phyloP scores from a whole-genome alignment of 2,113 vertebrate genomes.

The Dryoscopus gambensis region DNA sequence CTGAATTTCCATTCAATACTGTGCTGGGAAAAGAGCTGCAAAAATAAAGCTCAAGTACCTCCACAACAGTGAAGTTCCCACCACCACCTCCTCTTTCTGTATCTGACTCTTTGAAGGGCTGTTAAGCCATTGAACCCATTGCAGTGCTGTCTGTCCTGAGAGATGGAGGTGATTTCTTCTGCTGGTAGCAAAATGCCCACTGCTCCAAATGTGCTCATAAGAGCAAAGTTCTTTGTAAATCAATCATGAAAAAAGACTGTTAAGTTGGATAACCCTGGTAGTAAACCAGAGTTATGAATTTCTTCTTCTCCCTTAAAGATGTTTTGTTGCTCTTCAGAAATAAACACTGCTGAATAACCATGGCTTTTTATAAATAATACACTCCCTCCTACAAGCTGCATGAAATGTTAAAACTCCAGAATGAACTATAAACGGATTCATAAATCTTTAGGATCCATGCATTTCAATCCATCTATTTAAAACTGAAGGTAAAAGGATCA shows the following conservation, averaged over 20 bases:
- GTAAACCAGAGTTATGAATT: conserved; percentile 25
- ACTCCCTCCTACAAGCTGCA: background rate
- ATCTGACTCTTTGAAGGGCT: background rate
- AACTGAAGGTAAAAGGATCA: conserved; percentile 34
- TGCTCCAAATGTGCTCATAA: background rate
- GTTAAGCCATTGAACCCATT: background rate
- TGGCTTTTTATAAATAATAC: conserved; percentile 47
- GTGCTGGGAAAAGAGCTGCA: background rate
- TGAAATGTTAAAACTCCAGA: conserved; percentile 26
- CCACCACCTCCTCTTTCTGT: background rate
- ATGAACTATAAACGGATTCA: background rate
- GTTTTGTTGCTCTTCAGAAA: conserved; percentile 41
- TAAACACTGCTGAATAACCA: conserved; percentile 50
- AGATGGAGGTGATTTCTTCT: background rate
- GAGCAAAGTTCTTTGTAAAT: background rate
- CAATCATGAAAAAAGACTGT: background rate
- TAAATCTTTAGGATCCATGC: conserved; percentile 32
- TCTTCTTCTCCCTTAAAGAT: background rate
- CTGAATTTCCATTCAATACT: background rate
- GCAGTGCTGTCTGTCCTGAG: background rate
- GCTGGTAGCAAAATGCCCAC: background rate
- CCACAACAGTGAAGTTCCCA: background rate
- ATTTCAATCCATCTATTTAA: conserved; percentile 25
- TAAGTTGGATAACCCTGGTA: background rate
- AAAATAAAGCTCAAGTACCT: background rate